These are phyloP conservation scores for Neogobius melanostomus DNA, from an alignment of 2,113 vertebrate species.

Conservation along the genomic window DNA sequence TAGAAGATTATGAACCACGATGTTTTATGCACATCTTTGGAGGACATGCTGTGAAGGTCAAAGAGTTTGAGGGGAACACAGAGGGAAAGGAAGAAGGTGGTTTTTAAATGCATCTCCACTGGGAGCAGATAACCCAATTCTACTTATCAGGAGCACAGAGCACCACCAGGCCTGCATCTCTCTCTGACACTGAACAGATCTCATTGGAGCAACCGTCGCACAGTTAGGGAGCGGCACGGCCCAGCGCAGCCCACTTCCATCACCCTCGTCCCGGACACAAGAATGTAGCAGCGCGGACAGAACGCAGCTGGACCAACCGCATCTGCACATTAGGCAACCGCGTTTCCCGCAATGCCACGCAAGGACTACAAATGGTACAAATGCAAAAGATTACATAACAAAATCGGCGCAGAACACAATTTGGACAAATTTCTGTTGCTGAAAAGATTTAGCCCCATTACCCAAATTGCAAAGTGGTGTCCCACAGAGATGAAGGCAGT, in stretches of 20 bases:
- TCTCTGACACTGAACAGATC: slow-evolving; percentile 23
- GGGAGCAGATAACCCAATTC: slow-evolving; percentile 49
- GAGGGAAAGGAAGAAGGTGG: slow-evolving; percentile 17
- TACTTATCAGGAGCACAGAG: slow-evolving; percentile 15
- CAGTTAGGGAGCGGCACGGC: neutral
- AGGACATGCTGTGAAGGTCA: slow-evolving; percentile 16
- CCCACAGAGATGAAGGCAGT: neutral
- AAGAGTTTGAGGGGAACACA: slow-evolving; percentile 13
- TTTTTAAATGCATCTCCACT: slow-evolving; percentile 24
- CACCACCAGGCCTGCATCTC: slow-evolving; percentile 1
- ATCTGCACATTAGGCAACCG: neutral
- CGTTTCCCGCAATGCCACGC: neutral
- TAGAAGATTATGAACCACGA: too few species aligned
- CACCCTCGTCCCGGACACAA: slow-evolving; percentile 2
- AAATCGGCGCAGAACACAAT: neutral
- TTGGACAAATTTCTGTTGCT: neutral
- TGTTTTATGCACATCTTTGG: neutral
- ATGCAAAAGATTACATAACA: neutral
- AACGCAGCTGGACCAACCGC: neutral
- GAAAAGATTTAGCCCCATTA: neutral
- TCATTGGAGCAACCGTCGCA: neutral
- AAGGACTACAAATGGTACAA: neutral
- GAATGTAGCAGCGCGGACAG: neutral
- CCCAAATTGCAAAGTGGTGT: slow-evolving; percentile 5
- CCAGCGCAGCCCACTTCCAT: slow-evolving; percentile 7